phyloP scores from a whole-genome alignment of 2,113 vertebrate species.

The Pelecanus crispus region DNA sequence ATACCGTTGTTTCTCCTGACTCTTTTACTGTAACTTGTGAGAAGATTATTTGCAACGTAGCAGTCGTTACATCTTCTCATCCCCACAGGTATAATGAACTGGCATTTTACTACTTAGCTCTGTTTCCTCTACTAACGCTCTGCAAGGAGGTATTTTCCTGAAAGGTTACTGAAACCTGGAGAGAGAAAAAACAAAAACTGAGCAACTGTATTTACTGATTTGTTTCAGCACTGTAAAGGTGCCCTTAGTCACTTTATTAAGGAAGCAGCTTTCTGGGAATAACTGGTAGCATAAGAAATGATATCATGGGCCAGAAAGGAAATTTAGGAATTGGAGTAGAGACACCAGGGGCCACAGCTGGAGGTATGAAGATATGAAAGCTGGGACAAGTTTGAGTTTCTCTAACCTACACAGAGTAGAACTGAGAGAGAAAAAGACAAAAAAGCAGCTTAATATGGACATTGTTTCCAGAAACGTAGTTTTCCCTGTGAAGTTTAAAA shows the following conservation, averaged over 20 bases:
- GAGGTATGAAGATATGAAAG: neutral
- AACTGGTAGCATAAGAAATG: neutral
- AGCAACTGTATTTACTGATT: neutral
- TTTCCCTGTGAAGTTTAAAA: neutral
- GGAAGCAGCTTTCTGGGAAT: neutral
- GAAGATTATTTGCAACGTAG: neutral
- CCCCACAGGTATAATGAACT: neutral
- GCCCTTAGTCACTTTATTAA: neutral
- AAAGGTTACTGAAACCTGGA: constrained; percentile 28
- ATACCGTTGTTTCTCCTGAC: neutral
- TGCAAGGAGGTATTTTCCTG: neutral
- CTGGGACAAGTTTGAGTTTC: neutral
- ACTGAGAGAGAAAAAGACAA: neutral
- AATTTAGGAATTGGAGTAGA: neutral
- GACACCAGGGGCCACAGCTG: neutral
- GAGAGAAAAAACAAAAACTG: neutral
- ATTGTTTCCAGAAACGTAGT: neutral
- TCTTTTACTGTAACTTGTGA: neutral
- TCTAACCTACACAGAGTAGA: neutral
- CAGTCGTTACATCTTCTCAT: neutral
- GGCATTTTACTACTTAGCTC: constrained; percentile 33
- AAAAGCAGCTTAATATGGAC: neutral
- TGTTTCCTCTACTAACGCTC: constrained; percentile 24
- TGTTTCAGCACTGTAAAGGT: neutral
- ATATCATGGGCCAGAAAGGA: neutral